Conservation (phyloP, 2,113 vertebrate species). For the Puma concolor region DNA sequence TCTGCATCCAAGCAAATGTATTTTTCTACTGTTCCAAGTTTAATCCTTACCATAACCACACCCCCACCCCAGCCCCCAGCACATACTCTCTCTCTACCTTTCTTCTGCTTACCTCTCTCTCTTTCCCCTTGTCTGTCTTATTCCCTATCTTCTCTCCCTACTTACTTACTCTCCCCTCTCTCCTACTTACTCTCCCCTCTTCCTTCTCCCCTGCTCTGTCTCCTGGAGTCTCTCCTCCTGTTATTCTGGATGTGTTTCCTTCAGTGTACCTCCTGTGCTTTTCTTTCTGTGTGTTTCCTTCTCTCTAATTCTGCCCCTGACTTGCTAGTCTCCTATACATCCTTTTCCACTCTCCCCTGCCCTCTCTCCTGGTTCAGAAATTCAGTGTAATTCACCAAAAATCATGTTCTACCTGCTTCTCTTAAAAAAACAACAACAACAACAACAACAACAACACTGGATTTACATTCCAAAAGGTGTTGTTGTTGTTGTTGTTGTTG, state of each 20-base stretch:
- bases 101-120: background rate
- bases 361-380: background rate
- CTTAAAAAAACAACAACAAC: background rate
- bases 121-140: accelerated
- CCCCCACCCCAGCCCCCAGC: accelerated
- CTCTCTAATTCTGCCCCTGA: background rate
- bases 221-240: background rate
- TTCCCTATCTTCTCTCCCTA: background rate
- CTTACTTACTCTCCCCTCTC: too few species aligned
- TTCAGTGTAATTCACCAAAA: background rate
- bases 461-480: background rate
- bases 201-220: background rate
- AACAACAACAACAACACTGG: background rate
- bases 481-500: too few species aligned
- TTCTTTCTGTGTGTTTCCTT: background rate
- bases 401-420: background rate
- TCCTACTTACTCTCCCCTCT: too few species aligned
- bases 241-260: background rate
- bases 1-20: background rate
- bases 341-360: background rate
- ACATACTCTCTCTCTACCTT: background rate
- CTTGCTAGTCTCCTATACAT: background rate
- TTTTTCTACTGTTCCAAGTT: background rate
- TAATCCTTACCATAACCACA: background rate
- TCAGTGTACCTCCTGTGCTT: background rate